Conservation (phyloP, 1,140 invertebrate genomes). For the Sitobion miscanthi region DNA sequence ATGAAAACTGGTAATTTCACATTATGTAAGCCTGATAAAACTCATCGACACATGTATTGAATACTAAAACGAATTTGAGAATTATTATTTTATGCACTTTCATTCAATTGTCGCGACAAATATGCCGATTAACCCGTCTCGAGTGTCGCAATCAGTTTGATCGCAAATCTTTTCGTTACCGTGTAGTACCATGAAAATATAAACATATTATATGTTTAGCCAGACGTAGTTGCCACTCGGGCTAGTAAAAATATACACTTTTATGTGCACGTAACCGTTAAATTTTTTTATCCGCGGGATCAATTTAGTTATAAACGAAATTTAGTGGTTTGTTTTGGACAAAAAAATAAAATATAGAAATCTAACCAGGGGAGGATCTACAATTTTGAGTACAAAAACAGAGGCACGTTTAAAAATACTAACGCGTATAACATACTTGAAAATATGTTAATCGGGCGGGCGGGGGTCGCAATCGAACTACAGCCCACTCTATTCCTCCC, state of each 20-base stretch:
- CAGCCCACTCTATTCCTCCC: not conserved
- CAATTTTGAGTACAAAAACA: too few relatives aligned
- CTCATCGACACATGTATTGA: not conserved
- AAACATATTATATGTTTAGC: too few relatives aligned
- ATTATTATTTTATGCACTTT: not conserved
- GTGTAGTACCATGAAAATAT: too few relatives aligned
- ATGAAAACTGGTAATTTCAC: slow-evolving; percentile 35
- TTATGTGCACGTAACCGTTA: not conserved
- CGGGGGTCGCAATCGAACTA: not conserved
- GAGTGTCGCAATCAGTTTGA: not conserved
- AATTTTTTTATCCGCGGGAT: not conserved
- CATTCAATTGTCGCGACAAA: not conserved
- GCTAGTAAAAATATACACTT: not conserved
- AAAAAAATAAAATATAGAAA: not conserved
- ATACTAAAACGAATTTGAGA: not conserved
- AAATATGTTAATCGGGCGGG: too few relatives aligned
- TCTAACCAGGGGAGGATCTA: too few relatives aligned
- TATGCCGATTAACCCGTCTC: not conserved
- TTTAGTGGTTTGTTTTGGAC: not conserved
- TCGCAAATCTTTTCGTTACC: not conserved
- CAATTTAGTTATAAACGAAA: not conserved
- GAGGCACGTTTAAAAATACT: too few relatives aligned
- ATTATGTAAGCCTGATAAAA: slow-evolving; percentile 30
- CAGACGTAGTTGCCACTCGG: not conserved
- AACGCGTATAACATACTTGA: too few relatives aligned